phyloP scores from a whole-genome alignment of 2,888 invertebrate genomes.

The Drosophila affinis region DNA sequence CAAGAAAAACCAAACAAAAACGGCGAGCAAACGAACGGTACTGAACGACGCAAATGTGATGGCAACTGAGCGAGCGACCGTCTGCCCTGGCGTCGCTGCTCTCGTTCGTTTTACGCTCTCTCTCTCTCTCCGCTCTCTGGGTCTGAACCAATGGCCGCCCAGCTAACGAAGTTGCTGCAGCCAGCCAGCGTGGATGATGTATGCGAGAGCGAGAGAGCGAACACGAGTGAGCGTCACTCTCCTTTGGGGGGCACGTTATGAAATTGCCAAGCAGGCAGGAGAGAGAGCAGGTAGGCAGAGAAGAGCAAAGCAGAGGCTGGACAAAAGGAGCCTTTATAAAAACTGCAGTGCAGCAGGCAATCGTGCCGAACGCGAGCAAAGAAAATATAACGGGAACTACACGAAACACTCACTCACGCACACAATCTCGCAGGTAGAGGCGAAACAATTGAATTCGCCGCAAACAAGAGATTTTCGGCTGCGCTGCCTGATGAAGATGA shows the following conservation, averaged over 20 bases:
- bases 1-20: conserved; percentile 81
- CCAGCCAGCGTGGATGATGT: conserved; percentile 29
- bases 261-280: conserved; percentile 59
- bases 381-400: conserved; percentile 59
- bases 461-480: neutral
- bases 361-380: conserved; percentile 43
- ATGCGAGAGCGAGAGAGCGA: conserved; percentile 25
- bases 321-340: conserved; percentile 58
- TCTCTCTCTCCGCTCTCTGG: conserved; percentile 39
- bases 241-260: conserved; percentile 69
- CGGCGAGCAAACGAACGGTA: conserved; percentile 81
- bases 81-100: conserved; percentile 46
- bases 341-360: conserved; percentile 57
- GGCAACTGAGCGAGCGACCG: conserved; percentile 70
- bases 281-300: conserved; percentile 44
- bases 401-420: conserved; percentile 4
- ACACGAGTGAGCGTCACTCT: conserved; percentile 40
- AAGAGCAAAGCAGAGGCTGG: conserved; percentile 34
- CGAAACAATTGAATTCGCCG: conserved; percentile 1
- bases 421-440: conserved; percentile 27
- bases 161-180: conserved; percentile 63
- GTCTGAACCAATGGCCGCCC: conserved; percentile 62
- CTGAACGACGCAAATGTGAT: conserved; percentile 75
- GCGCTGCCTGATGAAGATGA: conserved; percentile 40
- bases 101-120: conserved; percentile 47